These are phyloP conservation scores for Conopomorpha cramerella DNA, from an alignment of 1,140 invertebrate genomes.

Conservation along the genomic window DNA sequence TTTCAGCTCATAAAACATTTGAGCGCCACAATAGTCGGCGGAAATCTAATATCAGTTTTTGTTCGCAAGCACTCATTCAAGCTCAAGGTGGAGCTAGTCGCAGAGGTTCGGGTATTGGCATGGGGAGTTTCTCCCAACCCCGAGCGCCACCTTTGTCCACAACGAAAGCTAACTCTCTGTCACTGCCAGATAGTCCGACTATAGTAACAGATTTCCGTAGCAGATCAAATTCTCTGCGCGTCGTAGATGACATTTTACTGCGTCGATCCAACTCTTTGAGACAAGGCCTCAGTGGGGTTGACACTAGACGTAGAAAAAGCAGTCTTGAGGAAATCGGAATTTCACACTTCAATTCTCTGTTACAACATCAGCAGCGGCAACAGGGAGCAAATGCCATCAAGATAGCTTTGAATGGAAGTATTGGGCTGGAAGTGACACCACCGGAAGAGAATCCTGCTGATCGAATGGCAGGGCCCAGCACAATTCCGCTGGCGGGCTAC, in stretches of 20 bases:
- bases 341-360: slow-evolving; percentile 69
- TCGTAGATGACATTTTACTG: slow-evolving; percentile 82
- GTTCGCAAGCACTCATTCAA: slow-evolving; percentile 75
- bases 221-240: slow-evolving; percentile 82
- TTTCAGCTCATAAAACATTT: slow-evolving; percentile 92
- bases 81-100: slow-evolving; percentile 57
- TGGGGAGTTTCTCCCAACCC: slow-evolving; percentile 66
- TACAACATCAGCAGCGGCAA: slow-evolving; percentile 66
- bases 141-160: slow-evolving; percentile 76
- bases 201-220: slow-evolving; percentile 75
- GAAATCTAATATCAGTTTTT: slow-evolving; percentile 91
- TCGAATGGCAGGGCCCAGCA: slow-evolving; percentile 49
- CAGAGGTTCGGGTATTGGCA: slow-evolving; percentile 63
- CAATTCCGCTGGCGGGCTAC: too few species aligned
- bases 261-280: slow-evolving; percentile 82
- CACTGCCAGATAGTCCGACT: slow-evolving; percentile 84
- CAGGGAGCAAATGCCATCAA: slow-evolving; percentile 72
- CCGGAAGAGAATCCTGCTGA: slow-evolving; percentile 72
- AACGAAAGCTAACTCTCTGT: slow-evolving; percentile 86
- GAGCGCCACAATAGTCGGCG: slow-evolving; percentile 86
- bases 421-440: slow-evolving; percentile 83
- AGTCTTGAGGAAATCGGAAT: slow-evolving; percentile 86
- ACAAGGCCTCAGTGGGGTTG: slow-evolving; percentile 68
- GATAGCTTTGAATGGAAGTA: slow-evolving; percentile 83
- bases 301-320: slow-evolving; percentile 70